phyloP scores from a whole-genome alignment of 1,140 invertebrate species.

The Leptopilina boulardi region DNA sequence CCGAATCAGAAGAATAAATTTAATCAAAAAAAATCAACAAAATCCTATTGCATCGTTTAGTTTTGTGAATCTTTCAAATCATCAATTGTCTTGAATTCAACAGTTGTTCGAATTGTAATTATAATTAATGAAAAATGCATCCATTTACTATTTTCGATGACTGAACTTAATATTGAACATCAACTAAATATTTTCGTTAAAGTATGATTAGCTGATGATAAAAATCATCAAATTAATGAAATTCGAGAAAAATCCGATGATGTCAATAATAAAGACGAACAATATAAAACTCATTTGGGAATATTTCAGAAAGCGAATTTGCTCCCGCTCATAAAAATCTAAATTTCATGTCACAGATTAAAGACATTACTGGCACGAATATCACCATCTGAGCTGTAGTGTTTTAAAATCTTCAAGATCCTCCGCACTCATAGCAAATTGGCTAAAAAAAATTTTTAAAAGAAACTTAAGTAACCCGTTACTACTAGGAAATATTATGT shows the following conservation, averaged over 20 bases:
- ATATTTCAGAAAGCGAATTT: conserved; percentile 75
- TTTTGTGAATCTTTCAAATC: not conserved
- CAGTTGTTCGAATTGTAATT: not conserved
- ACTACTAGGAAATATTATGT: no score
- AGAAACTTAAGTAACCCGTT: no score
- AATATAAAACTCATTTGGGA: conserved; percentile 66
- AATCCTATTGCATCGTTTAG: not conserved
- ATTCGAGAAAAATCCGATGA: conserved; percentile 19
- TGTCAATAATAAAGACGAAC: conserved; percentile 58
- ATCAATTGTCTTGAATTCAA: not conserved
- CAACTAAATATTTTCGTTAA: conserved; percentile 54
- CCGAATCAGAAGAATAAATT: not conserved
- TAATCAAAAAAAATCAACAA: not conserved
- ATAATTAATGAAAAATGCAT: conserved; percentile 65
- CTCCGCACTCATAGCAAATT: no score
- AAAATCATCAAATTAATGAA: conserved; percentile 27
- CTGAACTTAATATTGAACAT: conserved; percentile 26
- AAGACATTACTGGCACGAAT: no score
- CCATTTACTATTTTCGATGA: conserved; percentile 35
- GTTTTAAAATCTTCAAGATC: no score
- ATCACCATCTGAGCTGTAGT: no score
- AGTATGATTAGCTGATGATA: conserved; percentile 51
- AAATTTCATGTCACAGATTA: no score
- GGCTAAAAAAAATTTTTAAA: no score
- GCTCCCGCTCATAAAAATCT: no score